Conservation (phyloP, 2,113 vertebrate species). For the Dasyornis broadbenti region DNA sequence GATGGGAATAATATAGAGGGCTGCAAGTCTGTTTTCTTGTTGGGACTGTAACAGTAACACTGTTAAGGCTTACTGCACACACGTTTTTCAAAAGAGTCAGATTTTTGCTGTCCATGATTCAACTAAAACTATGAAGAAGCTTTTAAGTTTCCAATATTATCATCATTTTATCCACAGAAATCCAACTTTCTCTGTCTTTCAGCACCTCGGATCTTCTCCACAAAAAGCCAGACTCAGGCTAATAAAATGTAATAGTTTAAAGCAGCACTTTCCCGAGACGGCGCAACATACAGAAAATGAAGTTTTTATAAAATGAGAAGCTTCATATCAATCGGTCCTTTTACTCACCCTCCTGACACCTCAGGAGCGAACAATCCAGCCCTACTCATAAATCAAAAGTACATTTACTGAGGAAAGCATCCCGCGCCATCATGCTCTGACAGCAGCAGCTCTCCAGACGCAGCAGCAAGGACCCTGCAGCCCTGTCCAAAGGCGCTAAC, state of each 20-base stretch:
- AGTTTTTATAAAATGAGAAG: not conserved
- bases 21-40: not conserved
- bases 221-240: not conserved
- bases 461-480: conserved; percentile 31
- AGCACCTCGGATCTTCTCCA: not conserved
- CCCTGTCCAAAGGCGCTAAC: conserved; percentile 46
- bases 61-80: not conserved
- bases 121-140: not conserved
- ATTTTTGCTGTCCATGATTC: not conserved
- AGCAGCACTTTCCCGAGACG: not conserved
- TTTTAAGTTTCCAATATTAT: not conserved
- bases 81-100: fast-evolving
- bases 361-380: not conserved
- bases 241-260: not conserved
- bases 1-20: not conserved
- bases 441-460: not conserved
- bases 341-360: not conserved
- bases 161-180: not conserved
- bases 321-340: not conserved
- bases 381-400: not conserved
- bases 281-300: not conserved
- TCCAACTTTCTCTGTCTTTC: conserved; percentile 5
- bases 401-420: not conserved
- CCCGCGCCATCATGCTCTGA: not conserved
- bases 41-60: not conserved